Evolutionary conservation across 1,140 invertebrate species (phyloP).

Genomic region (Oscheius sp.): DNA sequence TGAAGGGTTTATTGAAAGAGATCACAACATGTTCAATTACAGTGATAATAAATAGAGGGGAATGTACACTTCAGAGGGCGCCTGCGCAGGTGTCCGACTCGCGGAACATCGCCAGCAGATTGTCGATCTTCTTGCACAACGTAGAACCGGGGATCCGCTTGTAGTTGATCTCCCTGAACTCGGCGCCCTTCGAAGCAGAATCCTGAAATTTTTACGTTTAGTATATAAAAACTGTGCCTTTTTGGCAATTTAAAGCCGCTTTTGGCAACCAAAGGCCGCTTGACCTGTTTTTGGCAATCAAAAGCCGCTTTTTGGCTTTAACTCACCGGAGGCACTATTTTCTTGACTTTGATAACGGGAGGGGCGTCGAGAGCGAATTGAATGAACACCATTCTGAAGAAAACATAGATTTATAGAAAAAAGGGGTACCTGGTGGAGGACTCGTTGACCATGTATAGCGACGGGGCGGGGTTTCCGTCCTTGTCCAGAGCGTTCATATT

Average conservation of each 20-base stretch:
- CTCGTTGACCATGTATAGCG: conserved; percentile 1
- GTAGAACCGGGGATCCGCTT: neutral
- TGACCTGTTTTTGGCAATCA: too few species aligned
- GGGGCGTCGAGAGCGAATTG: neutral
- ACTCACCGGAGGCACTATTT: neutral
- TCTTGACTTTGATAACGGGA: conserved; percentile 6
- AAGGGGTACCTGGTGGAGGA: neutral
- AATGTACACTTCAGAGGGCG: too few species aligned
- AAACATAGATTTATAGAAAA: too few species aligned
- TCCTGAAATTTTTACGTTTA: neutral
- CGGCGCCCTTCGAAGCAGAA: neutral
- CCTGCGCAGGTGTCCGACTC: neutral
- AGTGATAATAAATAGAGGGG: too few species aligned
- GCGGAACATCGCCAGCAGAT: neutral
- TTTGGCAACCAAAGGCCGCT: too few species aligned
- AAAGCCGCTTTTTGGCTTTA: too few species aligned
- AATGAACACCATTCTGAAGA: too few species aligned
- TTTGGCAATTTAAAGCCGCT: too few species aligned
- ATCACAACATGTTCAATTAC: too few species aligned
- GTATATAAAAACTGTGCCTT: too few species aligned
- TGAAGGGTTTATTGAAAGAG: too few species aligned
- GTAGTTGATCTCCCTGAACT: neutral
- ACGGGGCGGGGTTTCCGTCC: conserved; percentile 12
- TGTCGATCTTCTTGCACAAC: conserved; percentile 13
- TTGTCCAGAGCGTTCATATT: conserved; percentile 2